A percentile compares a stretch with the other conserved stretches of the same genome.
phyloP scores from a whole-genome alignment of 2,888 invertebrate genomes.

The Melanostoma mellinum region DNA sequence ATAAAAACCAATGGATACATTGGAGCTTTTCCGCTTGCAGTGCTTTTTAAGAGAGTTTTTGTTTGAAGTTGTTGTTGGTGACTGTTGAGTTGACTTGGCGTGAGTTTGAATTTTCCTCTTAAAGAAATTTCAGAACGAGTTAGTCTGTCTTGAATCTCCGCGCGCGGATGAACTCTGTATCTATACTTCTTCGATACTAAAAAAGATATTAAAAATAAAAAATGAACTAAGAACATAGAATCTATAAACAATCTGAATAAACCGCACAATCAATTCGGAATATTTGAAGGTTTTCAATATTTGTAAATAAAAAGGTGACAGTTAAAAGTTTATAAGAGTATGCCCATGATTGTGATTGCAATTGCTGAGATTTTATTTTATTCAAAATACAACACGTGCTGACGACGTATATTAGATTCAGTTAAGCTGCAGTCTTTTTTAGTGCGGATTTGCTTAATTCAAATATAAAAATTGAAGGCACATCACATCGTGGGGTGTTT shows the following conservation, averaged over 20 bases:
- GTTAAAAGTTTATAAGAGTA: too few species aligned
- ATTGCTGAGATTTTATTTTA: not conserved
- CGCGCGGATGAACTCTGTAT: conserved; percentile 23
- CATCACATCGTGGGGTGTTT: not conserved
- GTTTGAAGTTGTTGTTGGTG: too few species aligned
- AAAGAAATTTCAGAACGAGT: conserved; percentile 34
- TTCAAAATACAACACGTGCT: conserved; percentile 24
- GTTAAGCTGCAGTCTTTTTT: not conserved
- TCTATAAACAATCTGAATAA: too few species aligned
- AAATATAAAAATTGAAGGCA: too few species aligned
- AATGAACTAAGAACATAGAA: too few species aligned
- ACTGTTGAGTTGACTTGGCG: not conserved
- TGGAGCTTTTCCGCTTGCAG: conserved; percentile 40
- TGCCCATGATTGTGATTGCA: not conserved
- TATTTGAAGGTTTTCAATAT: too few species aligned
- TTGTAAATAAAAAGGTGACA: too few species aligned
- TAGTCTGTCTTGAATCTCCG: conserved; percentile 59
- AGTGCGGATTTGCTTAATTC: too few species aligned
- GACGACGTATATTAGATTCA: too few species aligned
- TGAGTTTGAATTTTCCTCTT: conserved; percentile 29
- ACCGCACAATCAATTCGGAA: too few species aligned
- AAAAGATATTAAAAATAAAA: conserved; percentile 13
- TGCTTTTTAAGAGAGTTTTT: conserved; percentile 59
- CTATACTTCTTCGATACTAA: not conserved
- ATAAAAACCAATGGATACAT: conserved; percentile 8